A percentile compares a stretch with the other conserved stretches of the same genome.
phyloP scores from a whole-genome alignment of 2,113 vertebrate species.

The Himantopus leucocephalus region DNA sequence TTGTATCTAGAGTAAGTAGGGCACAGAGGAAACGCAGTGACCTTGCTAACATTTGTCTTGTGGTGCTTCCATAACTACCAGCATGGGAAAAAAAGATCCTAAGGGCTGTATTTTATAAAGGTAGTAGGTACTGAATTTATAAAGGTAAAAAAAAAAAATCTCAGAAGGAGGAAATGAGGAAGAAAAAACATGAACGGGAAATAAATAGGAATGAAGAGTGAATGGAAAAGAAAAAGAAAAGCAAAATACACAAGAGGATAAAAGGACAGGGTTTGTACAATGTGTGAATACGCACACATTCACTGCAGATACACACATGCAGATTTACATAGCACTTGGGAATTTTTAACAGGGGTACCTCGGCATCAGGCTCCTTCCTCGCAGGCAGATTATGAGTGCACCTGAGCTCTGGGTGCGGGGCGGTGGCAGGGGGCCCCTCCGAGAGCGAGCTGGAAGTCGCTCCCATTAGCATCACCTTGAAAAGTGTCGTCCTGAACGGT shows the following conservation, averaged over 20 bases:
- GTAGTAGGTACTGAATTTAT: background rate
- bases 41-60: background rate
- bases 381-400: background rate
- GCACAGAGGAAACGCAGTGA: background rate
- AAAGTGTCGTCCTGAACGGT: background rate
- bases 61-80: background rate
- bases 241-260: background rate
- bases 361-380: background rate
- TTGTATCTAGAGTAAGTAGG: background rate
- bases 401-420: background rate
- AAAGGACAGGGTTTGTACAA: background rate
- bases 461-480: slow-evolving; percentile 4
- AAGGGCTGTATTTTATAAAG: background rate
- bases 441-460: background rate
- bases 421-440: background rate
- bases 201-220: background rate
- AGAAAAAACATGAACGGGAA: background rate
- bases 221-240: background rate
- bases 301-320: background rate
- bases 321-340: background rate
- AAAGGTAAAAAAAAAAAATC: background rate
- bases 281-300: background rate
- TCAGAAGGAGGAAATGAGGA: background rate
- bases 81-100: background rate
- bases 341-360: background rate